Evolutionary conservation across 2,113 vertebrate species (phyloP).

Genomic region (Sciurus niger): DNA sequence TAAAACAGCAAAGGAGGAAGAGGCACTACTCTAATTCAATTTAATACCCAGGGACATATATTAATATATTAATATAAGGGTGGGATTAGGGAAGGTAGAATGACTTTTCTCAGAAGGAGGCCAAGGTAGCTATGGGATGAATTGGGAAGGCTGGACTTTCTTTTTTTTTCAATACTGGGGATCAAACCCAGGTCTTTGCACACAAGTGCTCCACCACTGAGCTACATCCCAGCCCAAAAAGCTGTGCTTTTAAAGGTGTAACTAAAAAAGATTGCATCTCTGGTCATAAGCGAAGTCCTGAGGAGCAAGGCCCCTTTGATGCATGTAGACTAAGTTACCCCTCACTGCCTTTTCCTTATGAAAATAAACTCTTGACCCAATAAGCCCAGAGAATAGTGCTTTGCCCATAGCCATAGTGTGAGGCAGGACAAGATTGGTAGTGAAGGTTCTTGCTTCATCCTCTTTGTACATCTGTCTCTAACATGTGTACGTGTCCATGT

Average conservation of each 20-base stretch:
- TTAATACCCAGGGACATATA: conserved; percentile 10
- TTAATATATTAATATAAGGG: conserved; percentile 44
- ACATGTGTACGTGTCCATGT: not conserved
- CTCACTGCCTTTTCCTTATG: conserved; percentile 41
- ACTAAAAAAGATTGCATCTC: conserved; percentile 23
- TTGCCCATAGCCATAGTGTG: not conserved
- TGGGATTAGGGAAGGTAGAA: not conserved
- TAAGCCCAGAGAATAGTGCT: not conserved
- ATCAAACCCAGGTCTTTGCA: too few species aligned
- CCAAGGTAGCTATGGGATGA: not conserved
- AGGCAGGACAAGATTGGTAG: not conserved
- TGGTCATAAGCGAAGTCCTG: conserved; percentile 19
- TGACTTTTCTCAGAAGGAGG: conserved; percentile 1
- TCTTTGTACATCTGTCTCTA: not conserved
- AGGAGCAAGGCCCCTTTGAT: not conserved
- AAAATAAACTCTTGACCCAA: conserved; percentile 46
- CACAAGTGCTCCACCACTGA: too few species aligned
- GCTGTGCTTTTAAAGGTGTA: not conserved
- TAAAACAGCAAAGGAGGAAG: not conserved
- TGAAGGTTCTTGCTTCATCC: not conserved
- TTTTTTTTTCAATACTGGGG: too few species aligned
- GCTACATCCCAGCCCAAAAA: not conserved
- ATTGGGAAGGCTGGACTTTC: not conserved
- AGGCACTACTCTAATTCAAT: conserved; percentile 18
- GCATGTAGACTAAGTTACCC: not conserved